These are phyloP conservation scores for Miltochrista miniata DNA, from an alignment of 2,888 invertebrate species.

Conservation along the genomic window DNA sequence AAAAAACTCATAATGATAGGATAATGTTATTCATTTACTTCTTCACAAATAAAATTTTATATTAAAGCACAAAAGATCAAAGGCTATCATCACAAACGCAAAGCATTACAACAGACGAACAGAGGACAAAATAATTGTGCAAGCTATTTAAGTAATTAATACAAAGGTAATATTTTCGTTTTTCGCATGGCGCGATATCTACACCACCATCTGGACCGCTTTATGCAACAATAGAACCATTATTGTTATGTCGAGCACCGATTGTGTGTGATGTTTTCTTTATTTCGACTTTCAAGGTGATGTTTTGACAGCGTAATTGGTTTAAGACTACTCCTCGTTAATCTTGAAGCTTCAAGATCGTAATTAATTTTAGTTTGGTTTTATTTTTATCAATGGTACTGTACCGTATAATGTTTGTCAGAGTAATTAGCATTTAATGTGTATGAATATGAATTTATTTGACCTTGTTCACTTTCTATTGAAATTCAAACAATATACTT, in stretches of 20 bases:
- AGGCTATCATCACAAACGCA: conserved; percentile 21
- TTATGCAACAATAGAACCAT: conserved; percentile 71
- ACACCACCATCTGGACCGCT: conserved; percentile 55
- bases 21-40: background rate
- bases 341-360: conserved; percentile 51
- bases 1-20: background rate
- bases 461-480: conserved; percentile 26
- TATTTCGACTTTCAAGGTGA: conserved; percentile 70
- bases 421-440: conserved; percentile 34
- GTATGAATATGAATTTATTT: conserved; percentile 21
- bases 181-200: conserved; percentile 70
- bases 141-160: conserved; percentile 54
- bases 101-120: conserved; percentile 35
- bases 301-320: conserved; percentile 76
- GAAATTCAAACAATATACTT: background rate
- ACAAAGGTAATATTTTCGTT: conserved; percentile 67
- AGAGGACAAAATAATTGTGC: conserved; percentile 39
- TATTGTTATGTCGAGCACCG: conserved; percentile 58
- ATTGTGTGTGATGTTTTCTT: conserved; percentile 64
- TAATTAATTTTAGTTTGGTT: conserved; percentile 55
- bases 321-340: conserved; percentile 55
- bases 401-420: background rate
- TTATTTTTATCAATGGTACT: conserved; percentile 39
- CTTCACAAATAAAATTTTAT: too few relatives aligned
- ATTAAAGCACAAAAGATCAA: conserved; percentile 33